Base-by-base conservation (phyloP, 2,797 vertebrate species). In the Sebastolobus altivelis region DNA sequence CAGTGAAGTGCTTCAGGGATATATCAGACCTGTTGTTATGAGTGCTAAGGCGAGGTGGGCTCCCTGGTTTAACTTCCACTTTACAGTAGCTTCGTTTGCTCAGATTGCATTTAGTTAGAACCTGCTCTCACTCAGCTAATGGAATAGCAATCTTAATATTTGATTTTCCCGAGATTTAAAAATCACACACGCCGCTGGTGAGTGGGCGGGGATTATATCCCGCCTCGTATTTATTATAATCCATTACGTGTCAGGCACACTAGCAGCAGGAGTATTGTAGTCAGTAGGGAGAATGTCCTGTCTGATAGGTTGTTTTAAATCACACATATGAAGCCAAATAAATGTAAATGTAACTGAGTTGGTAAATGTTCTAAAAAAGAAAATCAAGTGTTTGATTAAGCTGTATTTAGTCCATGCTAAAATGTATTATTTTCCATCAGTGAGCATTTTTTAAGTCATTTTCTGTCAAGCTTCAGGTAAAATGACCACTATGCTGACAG, bases 171-270 rank as follows among this genome's bases (percentile, higher is more conserved):
- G 77, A 78, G 70, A 82, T 88, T 84, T 84, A 72, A 74, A 87
- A 83, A 86, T 79, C 78, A 79, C 52, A 83, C 65, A 78, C 9
- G 31, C 68, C 6, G 20, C 73, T 80, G 68, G 65, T 77, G 77
- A 81, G 87, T 80, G 84, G 81, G 77, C 6, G 27, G 81, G 79
- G 87, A 89, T 90, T 90, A 88, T 67, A 81, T 43, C 35, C 75
- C 70, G 75, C 67, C 27, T 56, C 65, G 58, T 65, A 78, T 86
- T 83, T 86, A 84, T 71, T 79, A 77, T 84, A 88, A 90, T 90
- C 84, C 81, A 84, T 72, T 80, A 72, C 66, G 71, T 82, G 75
- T 75, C 80, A 85, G 60, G 61, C 77, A 80, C 20, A 83, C 55
- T 18, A 70, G 65, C 71, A 71, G 58, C 65, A 69, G 82, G 22